Evolutionary conservation across 2,797 vertebrate genomes (phyloP).

Genomic region (Coilia nasus): DNA sequence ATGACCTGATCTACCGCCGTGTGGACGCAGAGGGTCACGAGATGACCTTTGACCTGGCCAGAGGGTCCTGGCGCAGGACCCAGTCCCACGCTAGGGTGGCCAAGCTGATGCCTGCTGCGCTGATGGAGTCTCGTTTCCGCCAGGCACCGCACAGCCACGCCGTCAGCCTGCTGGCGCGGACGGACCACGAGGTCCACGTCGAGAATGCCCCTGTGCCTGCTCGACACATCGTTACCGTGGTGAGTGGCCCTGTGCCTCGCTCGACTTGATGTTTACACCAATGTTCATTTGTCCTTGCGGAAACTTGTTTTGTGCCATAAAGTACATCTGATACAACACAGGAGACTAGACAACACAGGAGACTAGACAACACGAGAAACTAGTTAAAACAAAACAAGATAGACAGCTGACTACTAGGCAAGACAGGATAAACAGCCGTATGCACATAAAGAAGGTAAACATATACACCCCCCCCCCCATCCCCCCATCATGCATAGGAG

Average conservation of each 20-base stretch:
- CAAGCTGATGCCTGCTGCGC: constrained; percentile 42
- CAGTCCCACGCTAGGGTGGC: constrained; percentile 34
- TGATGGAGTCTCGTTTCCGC: constrained; percentile 53
- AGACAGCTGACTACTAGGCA: too few species aligned
- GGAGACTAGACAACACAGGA: too few species aligned
- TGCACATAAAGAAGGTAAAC: too few species aligned
- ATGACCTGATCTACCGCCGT: constrained; percentile 24
- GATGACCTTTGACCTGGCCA: constrained; percentile 22
- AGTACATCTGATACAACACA: too few species aligned
- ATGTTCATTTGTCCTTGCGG: too few species aligned
- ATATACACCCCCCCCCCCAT: too few species aligned
- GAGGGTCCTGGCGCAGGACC: not conserved
- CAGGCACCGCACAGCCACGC: constrained; percentile 44
- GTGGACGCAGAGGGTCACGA: constrained; percentile 1
- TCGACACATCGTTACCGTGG: constrained; percentile 71
- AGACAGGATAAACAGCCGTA: too few species aligned
- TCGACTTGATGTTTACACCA: not conserved
- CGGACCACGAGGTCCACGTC: constrained; percentile 50
- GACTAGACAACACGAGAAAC: too few species aligned
- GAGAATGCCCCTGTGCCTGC: constrained; percentile 61
- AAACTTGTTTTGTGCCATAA: too few species aligned
- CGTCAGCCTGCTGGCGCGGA: constrained; percentile 58
- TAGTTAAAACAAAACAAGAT: too few species aligned
- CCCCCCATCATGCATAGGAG: too few species aligned
- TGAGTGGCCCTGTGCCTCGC: constrained; percentile 55